Base-by-base conservation (phyloP, 2,113 vertebrate species). In the Heliornis fulica region DNA sequence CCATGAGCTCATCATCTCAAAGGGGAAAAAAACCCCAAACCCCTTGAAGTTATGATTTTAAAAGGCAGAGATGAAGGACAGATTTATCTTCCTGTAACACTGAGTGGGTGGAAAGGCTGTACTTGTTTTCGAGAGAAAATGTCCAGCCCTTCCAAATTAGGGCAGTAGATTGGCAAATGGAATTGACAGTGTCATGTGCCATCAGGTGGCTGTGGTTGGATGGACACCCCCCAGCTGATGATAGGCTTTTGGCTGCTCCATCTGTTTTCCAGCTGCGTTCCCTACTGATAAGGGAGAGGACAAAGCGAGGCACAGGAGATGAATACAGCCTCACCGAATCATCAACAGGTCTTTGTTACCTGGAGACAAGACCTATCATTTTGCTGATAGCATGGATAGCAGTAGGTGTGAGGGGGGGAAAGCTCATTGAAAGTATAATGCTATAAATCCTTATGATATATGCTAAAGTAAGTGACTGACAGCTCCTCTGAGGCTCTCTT, bases 381-480 rank as follows among this genome's bases (percentile, higher is more conserved):
- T 92, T 60, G 66, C 64, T 80, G 82, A 94, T 40, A 83, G 68
- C 79, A 95, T n/a, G n/a, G n/a, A n/a, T 87, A 93, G 32, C 46
- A 83, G 88, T 38, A 61, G 45, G 51, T 64, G 54, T 53, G 48
- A 32, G 50, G 26, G 48, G 16, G 22, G 6, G 4, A 74, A 87
- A 66, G 74, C 75, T 92, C 77, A 91, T 14, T 97, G 87, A 86
- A 97, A 96, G 74, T 72, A 87, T 78, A 95, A 95, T 94, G 74
- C 40, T 69, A 45, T 23, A 84, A 88, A 94, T 86, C 71, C 85
- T 87, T 69, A 41, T 36, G 80, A 94, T 92, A 95, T 94, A 95
- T 92, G 95, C 77, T 87, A 90, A 95, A 95, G 56, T 40, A 87
- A 89, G 48, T 88, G 88, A 94, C 60, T 79, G 85, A 89, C 69